Evolutionary conservation across 2,797 vertebrate genomes (phyloP).

Genomic region (Discoglossus pictus): DNA sequence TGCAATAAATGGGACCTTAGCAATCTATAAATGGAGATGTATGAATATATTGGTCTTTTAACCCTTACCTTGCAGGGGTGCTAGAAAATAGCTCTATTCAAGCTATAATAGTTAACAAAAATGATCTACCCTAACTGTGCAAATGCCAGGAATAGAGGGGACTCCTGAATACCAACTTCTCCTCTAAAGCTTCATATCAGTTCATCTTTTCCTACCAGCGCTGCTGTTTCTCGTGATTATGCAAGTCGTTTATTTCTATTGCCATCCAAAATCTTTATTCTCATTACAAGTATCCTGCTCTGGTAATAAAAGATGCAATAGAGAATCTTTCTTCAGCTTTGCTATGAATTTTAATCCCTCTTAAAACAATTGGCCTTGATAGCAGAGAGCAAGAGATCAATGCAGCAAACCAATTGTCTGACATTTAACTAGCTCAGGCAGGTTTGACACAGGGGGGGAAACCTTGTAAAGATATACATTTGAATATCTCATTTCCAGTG

Average conservation of each 20-base stretch:
- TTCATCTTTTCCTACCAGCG: constrained; percentile 5
- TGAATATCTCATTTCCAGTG: no score
- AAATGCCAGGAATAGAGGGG: no score
- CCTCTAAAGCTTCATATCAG: not conserved
- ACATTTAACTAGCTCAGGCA: constrained; percentile 34
- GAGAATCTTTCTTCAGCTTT: constrained; percentile 34
- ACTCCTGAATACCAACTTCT: not conserved
- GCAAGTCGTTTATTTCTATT: constrained; percentile 54
- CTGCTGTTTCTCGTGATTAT: constrained; percentile 32
- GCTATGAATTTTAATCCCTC: constrained; percentile 22
- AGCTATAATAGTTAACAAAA: no score
- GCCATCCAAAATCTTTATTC: constrained; percentile 58
- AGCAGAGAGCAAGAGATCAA: constrained; percentile 47
- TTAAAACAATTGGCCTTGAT: constrained; percentile 38
- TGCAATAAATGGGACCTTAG: no score
- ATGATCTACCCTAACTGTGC: no score
- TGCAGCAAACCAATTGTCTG: not conserved
- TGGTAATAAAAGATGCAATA: constrained; percentile 42
- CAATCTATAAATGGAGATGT: no score
- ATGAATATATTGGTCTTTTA: no score
- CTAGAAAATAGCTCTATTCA: no score
- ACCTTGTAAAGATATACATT: not conserved
- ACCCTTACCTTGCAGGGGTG: no score
- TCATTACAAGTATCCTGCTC: constrained; percentile 44
- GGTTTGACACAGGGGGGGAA: constrained; percentile 11